Base-by-base conservation (phyloP, 2,113 vertebrate species). In the Corythornis vintsioides region DNA sequence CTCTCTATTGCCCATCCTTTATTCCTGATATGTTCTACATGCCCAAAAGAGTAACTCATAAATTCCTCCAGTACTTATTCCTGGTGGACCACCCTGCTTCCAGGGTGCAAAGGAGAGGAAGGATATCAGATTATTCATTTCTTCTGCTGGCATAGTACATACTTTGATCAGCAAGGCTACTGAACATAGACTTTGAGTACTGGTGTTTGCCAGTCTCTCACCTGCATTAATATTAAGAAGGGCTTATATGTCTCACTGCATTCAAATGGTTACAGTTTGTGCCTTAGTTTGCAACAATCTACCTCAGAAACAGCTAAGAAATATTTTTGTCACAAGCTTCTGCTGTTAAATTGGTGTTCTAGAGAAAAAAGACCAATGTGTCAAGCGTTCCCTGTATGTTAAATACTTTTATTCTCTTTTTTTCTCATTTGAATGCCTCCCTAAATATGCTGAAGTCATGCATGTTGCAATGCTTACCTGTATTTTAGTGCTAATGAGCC, bases 371-470 rank as follows among this genome's bases (percentile, higher is more conserved):
- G n/a, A 50, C 33, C 19, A 31, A 33, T 57, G 33, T 7, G 2
- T 48, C 52, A 67, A 93, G 55, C 64, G 28, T 56, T 89, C 48
- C 40, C n/a, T 53, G 1, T 70, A 21, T 72, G 43, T 55, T 50
- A 63, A 76, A 29, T 76, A 65, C 15, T 86, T 87, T 81, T 86
- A 52, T 92, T 85, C n/a, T 92, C 71, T 92, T 93, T 93, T 96
- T 93, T 96, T 93, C 42, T 89, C 65, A 89, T 95, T 94, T 94
- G 92, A 75, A 94, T 97, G 91, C 26, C 38, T 77, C 73, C 83
- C 65, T 94, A 81, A 80, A 67, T 92, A 43, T 64, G 35, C 33
- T 94, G 78, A 93, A 88, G 71, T 80, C 29, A 59, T 94, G 93
- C 95, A 95, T 95, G 89, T 88, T 95, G 71, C 72, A 81, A 45